phyloP scores from a whole-genome alignment of 2,888 invertebrate genomes.

The Auanema freiburgensis region DNA sequence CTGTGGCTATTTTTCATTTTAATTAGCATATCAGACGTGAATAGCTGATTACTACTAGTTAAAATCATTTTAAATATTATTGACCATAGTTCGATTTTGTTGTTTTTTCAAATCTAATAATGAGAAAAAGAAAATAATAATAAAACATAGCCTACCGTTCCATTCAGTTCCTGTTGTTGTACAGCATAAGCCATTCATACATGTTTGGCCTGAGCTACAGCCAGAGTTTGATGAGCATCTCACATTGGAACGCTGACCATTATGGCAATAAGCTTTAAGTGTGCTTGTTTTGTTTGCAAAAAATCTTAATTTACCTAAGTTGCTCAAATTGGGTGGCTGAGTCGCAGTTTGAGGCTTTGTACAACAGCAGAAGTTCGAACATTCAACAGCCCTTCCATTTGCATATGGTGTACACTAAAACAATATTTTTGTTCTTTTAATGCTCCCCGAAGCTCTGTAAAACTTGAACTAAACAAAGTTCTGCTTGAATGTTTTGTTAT shows the following conservation, averaged over 20 bases:
- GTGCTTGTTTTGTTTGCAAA: too few relatives aligned
- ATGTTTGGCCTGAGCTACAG: constrained; percentile 48
- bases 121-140: too few relatives aligned
- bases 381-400: not conserved
- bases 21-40: too few relatives aligned
- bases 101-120: too few relatives aligned
- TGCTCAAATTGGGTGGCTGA: not conserved
- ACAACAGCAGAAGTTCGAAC: not conserved
- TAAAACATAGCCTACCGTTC: constrained; percentile 31
- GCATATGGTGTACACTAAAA: constrained; percentile 6
- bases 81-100: too few relatives aligned
- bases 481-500: too few relatives aligned
- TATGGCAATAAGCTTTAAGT: not conserved
- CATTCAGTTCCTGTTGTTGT: constrained; percentile 47
- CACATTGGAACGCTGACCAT: constrained; percentile 49
- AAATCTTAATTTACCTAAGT: too few relatives aligned
- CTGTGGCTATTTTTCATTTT: not conserved
- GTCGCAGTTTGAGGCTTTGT: not conserved
- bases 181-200: constrained; percentile 59
- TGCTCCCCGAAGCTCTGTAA: too few relatives aligned
- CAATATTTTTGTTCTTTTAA: too few relatives aligned
- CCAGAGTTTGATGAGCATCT: constrained; percentile 46
- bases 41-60: too few relatives aligned
- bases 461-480: too few relatives aligned
- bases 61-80: too few relatives aligned